Evolutionary conservation across 53 echinoderm and acorn worm species (phyloP), one percentile per base, ranked within the genome.

Genomic region (Henricia sp.): DNA sequence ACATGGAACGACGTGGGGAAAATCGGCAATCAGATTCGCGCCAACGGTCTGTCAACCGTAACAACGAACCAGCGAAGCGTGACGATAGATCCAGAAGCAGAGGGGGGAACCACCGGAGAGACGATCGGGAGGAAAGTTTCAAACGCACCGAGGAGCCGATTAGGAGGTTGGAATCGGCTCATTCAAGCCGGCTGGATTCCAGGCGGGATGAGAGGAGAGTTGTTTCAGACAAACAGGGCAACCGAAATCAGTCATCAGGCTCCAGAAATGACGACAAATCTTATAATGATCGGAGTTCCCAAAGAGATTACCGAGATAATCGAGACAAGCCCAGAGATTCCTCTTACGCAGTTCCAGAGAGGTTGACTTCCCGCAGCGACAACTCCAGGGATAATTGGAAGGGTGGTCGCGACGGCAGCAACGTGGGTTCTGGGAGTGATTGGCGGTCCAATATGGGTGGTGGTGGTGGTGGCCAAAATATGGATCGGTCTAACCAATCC

Each of bases 201-300:
- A 75, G 86, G 56, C 67, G 76, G 68, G 86, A 76, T 51, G 86
- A 86, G 20, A 66, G 86, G 5, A 66, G 67, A n/a, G 74, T 67
- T n/a, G 65, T 67, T 5, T 48, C 74, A 0, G 39, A 66, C 42
- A 50, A 38, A 36, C 75, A 53, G 53, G 57, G 35, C 35, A 69
- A 58, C 19, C 37, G 74, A 24, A 73, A 85, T 32, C 80, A 80
- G 33, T 40, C 57, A 38, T 76, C 76, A 25, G 33, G 52, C 42
- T 35, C 52, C 21, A 48, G 43, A 36, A 57, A 35, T 23, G 64
- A 42, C 4, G 48, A 80, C 30, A n/a, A 43, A 28, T 73, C 73
- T 42, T 73, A 36, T 34, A 60, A 34, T 17, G 32, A 20, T 4
- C 46, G 70, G 28, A 48, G 46, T 16, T 80, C 80, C 6, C 80